A percentile compares a stretch with the other conserved stretches of the same genome.
Conservation (phyloP, 2,888 invertebrate genomes). For the Troilus luridus region DNA sequence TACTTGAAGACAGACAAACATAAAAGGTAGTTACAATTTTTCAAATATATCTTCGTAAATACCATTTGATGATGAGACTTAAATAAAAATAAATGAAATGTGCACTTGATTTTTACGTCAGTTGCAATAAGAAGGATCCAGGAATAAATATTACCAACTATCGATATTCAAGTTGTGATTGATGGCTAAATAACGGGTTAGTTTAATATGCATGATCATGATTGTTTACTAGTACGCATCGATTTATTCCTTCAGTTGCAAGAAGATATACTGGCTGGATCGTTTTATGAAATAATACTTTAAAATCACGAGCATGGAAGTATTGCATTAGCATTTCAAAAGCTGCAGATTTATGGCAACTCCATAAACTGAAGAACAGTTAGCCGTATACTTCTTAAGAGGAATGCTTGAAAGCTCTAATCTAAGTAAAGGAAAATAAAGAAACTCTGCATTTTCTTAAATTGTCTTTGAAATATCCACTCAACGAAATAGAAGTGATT, state of each 20-base stretch:
- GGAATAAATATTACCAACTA: neutral
- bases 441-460: no score
- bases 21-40: no score
- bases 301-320: neutral
- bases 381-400: neutral
- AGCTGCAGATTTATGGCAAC: neutral
- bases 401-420: no score
- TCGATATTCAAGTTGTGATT: neutral
- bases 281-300: slow-evolving; percentile 7
- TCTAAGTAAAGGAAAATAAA: no score
- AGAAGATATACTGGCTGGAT: neutral
- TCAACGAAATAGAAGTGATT: no score
- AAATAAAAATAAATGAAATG: no score
- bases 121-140: neutral
- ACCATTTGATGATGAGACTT: no score
- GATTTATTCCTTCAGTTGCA: neutral
- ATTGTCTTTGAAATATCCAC: no score
- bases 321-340: slow-evolving; percentile 4
- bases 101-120: no score
- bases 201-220: neutral
- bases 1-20: no score
- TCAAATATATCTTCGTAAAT: no score
- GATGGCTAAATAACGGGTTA: neutral
- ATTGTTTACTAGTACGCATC: neutral
- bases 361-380: neutral